Percentiles rank a stretch among this genome's conserved stretches.
Evolutionary conservation across 2,888 invertebrate genomes (phyloP).

Genomic region (Andricus curvator): DNA sequence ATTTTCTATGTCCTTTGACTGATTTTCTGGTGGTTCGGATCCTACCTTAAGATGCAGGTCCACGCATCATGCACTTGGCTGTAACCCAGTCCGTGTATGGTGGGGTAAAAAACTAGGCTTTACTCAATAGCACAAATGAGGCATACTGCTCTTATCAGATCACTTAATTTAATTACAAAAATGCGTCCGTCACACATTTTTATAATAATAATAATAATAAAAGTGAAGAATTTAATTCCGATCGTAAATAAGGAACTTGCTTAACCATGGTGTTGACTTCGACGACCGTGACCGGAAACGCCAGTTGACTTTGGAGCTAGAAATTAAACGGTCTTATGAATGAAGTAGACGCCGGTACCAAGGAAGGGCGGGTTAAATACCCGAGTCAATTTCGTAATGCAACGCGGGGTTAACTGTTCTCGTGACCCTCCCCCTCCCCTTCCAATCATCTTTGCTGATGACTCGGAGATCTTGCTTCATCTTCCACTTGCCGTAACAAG

Average conservation of each 20-base stretch:
- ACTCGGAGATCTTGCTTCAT: not conserved
- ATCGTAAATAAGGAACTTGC: not conserved
- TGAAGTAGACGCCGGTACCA: slow-evolving; percentile 55
- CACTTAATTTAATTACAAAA: too few species aligned
- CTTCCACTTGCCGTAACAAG: not conserved
- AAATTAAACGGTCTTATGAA: slow-evolving; percentile 70
- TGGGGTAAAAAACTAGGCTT: too few species aligned
- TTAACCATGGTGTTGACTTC: slow-evolving; percentile 21
- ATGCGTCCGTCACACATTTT: too few species aligned
- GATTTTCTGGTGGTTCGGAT: too few species aligned
- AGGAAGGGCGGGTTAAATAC: slow-evolving; percentile 69
- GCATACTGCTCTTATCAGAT: too few species aligned
- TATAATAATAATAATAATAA: not conserved
- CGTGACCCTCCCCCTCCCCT: slow-evolving; percentile 61
- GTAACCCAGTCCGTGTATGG: too few species aligned
- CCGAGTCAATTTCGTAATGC: slow-evolving; percentile 73
- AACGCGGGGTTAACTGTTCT: slow-evolving; percentile 70
- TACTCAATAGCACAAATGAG: too few species aligned
- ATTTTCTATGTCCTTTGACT: too few species aligned
- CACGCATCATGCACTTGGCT: too few species aligned
- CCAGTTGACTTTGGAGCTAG: slow-evolving; percentile 65
- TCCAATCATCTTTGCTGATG: slow-evolving; percentile 49
- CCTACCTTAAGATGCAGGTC: too few species aligned
- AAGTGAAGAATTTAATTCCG: not conserved
- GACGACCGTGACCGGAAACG: slow-evolving; percentile 64